Evolutionary conservation across 2,113 vertebrate genomes (phyloP).

Genomic region (Lates calcarifer): DNA sequence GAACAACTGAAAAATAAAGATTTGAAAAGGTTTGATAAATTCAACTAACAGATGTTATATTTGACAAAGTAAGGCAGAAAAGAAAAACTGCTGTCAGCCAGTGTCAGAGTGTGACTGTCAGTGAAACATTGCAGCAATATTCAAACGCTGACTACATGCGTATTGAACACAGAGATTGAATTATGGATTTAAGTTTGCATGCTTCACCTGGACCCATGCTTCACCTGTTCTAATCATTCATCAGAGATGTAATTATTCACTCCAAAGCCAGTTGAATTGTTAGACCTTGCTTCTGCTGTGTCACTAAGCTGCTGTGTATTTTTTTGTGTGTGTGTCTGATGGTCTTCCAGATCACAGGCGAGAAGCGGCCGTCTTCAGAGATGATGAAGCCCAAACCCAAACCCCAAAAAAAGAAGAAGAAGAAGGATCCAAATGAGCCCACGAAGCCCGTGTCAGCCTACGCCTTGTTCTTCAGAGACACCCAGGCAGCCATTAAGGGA

Average conservation of each 20-base stretch:
- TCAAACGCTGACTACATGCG: slow-evolving; percentile 27
- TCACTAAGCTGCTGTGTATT: slow-evolving; percentile 60
- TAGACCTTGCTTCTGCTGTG: slow-evolving; percentile 13
- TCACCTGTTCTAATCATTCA: slow-evolving; percentile 34
- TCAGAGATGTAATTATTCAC: slow-evolving; percentile 37
- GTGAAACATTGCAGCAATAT: slow-evolving; percentile 59
- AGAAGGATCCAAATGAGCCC: slow-evolving; percentile 99
- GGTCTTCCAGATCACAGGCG: slow-evolving; percentile 89
- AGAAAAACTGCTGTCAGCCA: slow-evolving; percentile 21
- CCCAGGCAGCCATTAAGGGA: slow-evolving; percentile 97
- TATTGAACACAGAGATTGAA: slow-evolving; percentile 40
- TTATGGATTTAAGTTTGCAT: slow-evolving; percentile 53
- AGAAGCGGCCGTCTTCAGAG: slow-evolving; percentile 95
- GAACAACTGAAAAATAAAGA: slow-evolving; percentile 77
- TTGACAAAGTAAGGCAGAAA: slow-evolving; percentile 47
- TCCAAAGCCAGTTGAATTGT: not conserved
- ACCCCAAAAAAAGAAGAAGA: slow-evolving; percentile 99
- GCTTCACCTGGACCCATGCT: slow-evolving; percentile 43
- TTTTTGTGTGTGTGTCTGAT: slow-evolving; percentile 63
- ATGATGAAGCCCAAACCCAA: slow-evolving; percentile 97
- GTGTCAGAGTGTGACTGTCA: slow-evolving; percentile 32
- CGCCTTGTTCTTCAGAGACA: slow-evolving; percentile 98
- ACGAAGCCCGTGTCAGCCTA: slow-evolving; percentile 98
- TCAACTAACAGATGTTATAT: slow-evolving; percentile 58
- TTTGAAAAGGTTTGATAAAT: slow-evolving; percentile 73